Base-by-base conservation (phyloP, 2,797 vertebrate genomes). In the Platyrinchus mystaceus region DNA sequence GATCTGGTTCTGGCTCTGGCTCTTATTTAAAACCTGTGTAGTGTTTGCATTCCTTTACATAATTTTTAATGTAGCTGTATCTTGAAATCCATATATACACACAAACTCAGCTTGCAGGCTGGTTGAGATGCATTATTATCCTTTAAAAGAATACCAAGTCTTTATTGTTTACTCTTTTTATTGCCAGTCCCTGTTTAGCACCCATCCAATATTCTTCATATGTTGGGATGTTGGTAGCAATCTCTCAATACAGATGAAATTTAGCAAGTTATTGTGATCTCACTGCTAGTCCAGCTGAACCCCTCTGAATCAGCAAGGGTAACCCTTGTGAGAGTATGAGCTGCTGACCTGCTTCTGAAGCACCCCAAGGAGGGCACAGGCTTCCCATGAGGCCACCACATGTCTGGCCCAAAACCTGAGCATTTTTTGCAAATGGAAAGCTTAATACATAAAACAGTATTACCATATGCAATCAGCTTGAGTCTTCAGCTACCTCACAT, bases 261-360 rank as follows among this genome's bases (percentile, higher is more conserved):
- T n/a, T 26, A 43, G 3, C 55, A 62, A 63, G 18, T 58, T 64
- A 27, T 1, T 22, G 16, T 55, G 43, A 12, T 50, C 9, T 26
- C 0, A 0, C 30, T 39, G 10, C 12, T 77, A 18, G 23, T 70
- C 14, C 41, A 86, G 49, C 30, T 32, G n/a, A 66, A 53, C 7
- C 4, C 4, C 17, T 20, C 28, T 0, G 0, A 49, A 14, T 3
- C 32, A 28, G 28, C 0, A 0, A 5, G 28, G 30, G 23, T 26
- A 49, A 19, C 7, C 19, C 39, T 55, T 0, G 0, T 1, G 5
- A 58, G n/a, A 10, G 10, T 4, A 13, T n/a, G 37, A 83, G 13
- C 12, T 59, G 47, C 24, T 62, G 60, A 9, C 10, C 39, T 59
- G 46, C n/a, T 50, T 71, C 83, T 68, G 28, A 81, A 46, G 30